Conservation (phyloP, 1,140 invertebrate species). For the Halesus radiatus region DNA sequence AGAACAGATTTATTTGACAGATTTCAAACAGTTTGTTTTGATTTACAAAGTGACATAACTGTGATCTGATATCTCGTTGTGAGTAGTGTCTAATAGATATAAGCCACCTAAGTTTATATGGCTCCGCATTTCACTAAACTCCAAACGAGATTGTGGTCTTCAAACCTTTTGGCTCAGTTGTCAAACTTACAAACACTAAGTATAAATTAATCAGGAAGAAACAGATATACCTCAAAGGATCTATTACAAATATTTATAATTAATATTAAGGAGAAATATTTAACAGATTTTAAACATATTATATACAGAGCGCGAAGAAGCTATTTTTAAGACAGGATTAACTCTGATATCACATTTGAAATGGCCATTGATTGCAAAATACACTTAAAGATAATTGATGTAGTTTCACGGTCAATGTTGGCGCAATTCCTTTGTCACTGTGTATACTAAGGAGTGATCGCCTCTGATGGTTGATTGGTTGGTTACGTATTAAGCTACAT, state of each 20-base stretch:
- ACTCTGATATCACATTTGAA: constrained; percentile 25
- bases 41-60: constrained; percentile 51
- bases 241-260: constrained; percentile 57
- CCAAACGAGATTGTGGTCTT: constrained; percentile 55
- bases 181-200: constrained; percentile 37
- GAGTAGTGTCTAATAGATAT: constrained; percentile 44
- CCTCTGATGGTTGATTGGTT: constrained; percentile 47
- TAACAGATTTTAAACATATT: constrained; percentile 52
- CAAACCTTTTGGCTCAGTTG: constrained; percentile 53
- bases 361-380: constrained; percentile 53
- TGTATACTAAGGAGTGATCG: constrained; percentile 38
- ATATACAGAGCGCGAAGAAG: constrained; percentile 56
- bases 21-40: constrained; percentile 37
- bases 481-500: constrained; percentile 57
- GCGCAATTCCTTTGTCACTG: constrained; percentile 48
- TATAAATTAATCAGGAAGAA: constrained; percentile 51
- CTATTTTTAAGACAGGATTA: constrained; percentile 54
- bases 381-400: constrained; percentile 31
- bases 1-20: constrained; percentile 17
- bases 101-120: constrained; percentile 28
- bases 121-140: constrained; percentile 36
- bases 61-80: constrained; percentile 55
- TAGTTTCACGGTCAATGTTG: constrained; percentile 43
- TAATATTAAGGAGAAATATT: constrained; percentile 57
- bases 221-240: constrained; percentile 59